Conservation (phyloP, 2,888 invertebrate species). For the Balanococcus diminutus region DNA sequence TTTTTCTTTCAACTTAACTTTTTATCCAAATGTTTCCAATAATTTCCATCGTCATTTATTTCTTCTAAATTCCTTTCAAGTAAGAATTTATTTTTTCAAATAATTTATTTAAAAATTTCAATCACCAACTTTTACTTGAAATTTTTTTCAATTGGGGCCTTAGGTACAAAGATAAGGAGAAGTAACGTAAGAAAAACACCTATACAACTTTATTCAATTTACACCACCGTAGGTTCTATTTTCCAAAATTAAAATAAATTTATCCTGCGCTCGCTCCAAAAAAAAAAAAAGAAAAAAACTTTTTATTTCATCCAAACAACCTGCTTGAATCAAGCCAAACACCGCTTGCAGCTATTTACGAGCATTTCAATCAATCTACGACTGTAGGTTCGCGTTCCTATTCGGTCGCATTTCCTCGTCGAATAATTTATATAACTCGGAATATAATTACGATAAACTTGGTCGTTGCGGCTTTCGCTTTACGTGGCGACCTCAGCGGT, state of each 20-base stretch:
- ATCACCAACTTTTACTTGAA: no score
- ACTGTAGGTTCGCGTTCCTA: not conserved
- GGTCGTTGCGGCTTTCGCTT: not conserved
- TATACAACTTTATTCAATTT: not conserved
- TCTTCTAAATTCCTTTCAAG: no score
- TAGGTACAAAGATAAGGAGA: no score
- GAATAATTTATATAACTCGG: slow-evolving; percentile 24
- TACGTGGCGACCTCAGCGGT: not conserved
- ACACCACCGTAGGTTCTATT: not conserved
- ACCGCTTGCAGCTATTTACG: not conserved
- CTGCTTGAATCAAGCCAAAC: not conserved
- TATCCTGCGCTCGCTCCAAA: not conserved
- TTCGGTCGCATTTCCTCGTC: not conserved
- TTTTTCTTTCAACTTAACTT: no score
- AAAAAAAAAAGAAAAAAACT: not conserved
- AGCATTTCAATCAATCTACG: not conserved
- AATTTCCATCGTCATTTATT: no score
- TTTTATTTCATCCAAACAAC: not conserved
- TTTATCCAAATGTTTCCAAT: no score
- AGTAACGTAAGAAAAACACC: no score
- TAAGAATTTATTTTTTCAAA: no score
- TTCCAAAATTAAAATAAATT: not conserved
- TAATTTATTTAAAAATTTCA: no score
- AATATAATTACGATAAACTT: slow-evolving; percentile 24
- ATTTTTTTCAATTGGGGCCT: no score